These are phyloP conservation scores for Nomada lathburiana DNA, from an alignment of 2,888 invertebrate species.

Conservation along the genomic window DNA sequence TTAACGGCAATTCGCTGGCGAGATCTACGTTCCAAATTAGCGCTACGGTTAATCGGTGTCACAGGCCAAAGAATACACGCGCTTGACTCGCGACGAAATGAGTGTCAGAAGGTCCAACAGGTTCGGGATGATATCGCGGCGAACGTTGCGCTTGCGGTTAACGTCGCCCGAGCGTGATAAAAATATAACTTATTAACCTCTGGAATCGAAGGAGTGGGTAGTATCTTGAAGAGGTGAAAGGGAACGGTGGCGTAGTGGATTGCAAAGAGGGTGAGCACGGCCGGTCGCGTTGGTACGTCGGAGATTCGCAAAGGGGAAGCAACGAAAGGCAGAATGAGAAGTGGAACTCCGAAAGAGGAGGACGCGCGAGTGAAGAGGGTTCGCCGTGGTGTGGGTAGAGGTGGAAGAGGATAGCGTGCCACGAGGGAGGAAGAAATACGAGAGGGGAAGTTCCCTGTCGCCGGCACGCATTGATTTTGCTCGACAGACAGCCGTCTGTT, in stretches of 20 bases:
- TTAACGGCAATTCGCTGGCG: no score
- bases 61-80: not conserved
- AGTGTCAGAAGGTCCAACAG: no score
- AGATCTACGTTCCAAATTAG: no score
- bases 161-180: constrained; percentile 66
- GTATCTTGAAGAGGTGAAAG: not conserved
- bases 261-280: constrained; percentile 27
- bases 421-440: constrained; percentile 56
- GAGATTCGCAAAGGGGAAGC: constrained; percentile 44
- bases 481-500: constrained; percentile 82
- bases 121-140: constrained; percentile 36
- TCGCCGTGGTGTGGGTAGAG: constrained; percentile 57
- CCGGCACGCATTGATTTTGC: constrained; percentile 83
- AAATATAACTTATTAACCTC: constrained; percentile 78
- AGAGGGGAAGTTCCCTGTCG: constrained; percentile 77
- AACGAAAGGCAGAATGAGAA: constrained; percentile 46
- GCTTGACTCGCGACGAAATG: not conserved
- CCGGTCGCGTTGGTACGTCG: constrained; percentile 51
- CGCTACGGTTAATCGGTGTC: constrained; percentile 9
- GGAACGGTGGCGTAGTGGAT: constrained; percentile 13
- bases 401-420: constrained; percentile 61
- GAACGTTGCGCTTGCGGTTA: constrained; percentile 48
- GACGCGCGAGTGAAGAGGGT: constrained; percentile 57
- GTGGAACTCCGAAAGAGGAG: constrained; percentile 41
- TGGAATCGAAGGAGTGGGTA: constrained; percentile 24